These are phyloP conservation scores for Conistra vaccinii DNA, from an alignment of 2,888 invertebrate genomes.

Conservation along the genomic window DNA sequence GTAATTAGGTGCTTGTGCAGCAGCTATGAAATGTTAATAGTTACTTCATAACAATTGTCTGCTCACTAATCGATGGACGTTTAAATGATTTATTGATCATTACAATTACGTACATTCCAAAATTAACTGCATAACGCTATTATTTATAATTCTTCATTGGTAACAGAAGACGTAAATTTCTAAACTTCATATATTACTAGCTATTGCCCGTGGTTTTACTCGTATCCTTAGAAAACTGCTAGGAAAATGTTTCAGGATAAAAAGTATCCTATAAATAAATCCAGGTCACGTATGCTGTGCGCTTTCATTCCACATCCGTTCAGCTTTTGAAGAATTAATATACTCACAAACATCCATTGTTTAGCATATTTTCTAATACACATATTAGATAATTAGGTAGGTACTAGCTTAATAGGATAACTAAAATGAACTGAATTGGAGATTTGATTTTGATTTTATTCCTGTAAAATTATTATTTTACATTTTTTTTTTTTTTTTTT, in stretches of 20 bases:
- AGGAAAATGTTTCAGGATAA: background rate
- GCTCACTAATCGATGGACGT: conserved; percentile 52
- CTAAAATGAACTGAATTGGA: conserved; percentile 28
- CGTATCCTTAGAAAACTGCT: background rate
- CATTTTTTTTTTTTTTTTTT: no score
- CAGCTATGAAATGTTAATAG: conserved; percentile 55
- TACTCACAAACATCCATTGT: background rate
- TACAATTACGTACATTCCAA: conserved; percentile 38
- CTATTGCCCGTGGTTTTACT: background rate
- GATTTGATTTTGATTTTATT: no score
- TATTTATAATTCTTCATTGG: conserved; percentile 18
- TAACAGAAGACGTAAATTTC: background rate
- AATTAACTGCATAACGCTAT: conserved; percentile 19
- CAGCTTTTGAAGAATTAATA: background rate
- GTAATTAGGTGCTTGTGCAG: conserved; percentile 52
- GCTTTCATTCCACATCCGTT: background rate
- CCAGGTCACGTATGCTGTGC: background rate
- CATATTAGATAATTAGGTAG: background rate
- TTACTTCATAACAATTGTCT: conserved; percentile 54
- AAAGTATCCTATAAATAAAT: background rate
- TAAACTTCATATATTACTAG: conserved; percentile 4
- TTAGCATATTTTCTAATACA: background rate
- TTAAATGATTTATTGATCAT: conserved; percentile 54
- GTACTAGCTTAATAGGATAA: background rate
- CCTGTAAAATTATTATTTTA: no score